Conservation (phyloP, 1,140 invertebrate species). For the Sinonovacula constricta region DNA sequence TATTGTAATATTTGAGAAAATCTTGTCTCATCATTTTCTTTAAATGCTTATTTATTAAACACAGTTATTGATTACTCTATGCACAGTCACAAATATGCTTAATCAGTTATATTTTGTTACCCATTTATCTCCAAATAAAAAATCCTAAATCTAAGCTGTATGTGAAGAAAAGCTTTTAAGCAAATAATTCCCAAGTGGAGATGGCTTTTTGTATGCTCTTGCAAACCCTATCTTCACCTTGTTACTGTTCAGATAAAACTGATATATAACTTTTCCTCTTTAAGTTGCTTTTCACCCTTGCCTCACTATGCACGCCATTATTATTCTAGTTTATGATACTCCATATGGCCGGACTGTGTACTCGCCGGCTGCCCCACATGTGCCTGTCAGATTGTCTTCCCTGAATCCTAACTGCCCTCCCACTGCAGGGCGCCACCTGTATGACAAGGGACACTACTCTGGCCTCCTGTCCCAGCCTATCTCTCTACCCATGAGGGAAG, state of each 20-base stretch:
- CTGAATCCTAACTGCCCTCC: slow-evolving; percentile 22
- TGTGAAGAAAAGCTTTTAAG: not conserved
- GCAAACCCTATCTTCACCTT: not conserved
- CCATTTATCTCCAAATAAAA: not conserved
- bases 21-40: too few relatives aligned
- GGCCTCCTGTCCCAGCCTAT: slow-evolving; percentile 7
- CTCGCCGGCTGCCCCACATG: slow-evolving; percentile 8
- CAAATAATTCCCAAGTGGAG: not conserved
- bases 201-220: not conserved
- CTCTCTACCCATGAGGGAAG: slow-evolving; percentile 27
- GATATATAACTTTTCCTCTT: not conserved
- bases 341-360: slow-evolving; percentile 36
- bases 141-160: not conserved
- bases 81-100: too few relatives aligned
- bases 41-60: too few relatives aligned
- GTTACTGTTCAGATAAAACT: not conserved
- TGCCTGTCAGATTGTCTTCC: slow-evolving; percentile 39
- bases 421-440: slow-evolving; percentile 8
- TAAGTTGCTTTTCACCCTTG: not conserved
- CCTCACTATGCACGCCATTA: slow-evolving; percentile 13
- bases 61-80: too few relatives aligned
- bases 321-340: slow-evolving; percentile 37
- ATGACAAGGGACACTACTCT: slow-evolving; percentile 46
- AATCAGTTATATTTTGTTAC: too few relatives aligned
- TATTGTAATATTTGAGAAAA: too few relatives aligned